Evolutionary conservation across 2,797 vertebrate species (phyloP), one percentile per base, ranked within the genome.

Genomic region (Ispidina picta): DNA sequence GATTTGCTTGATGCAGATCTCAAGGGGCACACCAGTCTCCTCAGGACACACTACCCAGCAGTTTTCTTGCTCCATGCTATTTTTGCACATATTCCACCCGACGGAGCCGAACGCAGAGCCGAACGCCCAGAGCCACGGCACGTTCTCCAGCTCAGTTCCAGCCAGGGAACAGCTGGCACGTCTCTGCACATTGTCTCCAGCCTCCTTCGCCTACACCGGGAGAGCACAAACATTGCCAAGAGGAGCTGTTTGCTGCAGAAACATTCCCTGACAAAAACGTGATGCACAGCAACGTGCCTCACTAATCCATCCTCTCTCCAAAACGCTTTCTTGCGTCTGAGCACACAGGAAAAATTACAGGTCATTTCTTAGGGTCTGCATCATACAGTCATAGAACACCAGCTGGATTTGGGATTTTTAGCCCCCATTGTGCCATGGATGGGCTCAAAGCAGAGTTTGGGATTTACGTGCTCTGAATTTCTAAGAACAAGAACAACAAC

Each of bases 11-110:
- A 77, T 18, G 48, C 46, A 59, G 54, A 68, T n/a, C 15, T 43
- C 41, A 54, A 84, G 68, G 0, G 3, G 83, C 10, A 3, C 41
- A 64, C 7, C 81, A 76, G 54, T 7, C 5, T 77, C 58, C 60
- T 58, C 0, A 0, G 43, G 51, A 87, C 44, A 60, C 0, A 0
- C 12, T 31, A 54, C 69, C 44, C 44, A 29, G 44, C n/a, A 86
- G 48, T 23, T 86, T 62, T 60, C 83, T 48, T 48, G 6, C 25
- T 59, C 35, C 4, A 0, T 13, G 28, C 86, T 82, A 56, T 54
- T 93, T 90, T 49, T 88, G 41, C 33, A 31, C 23, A 17, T 20
- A 44, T 10, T 80, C 74, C 39, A 80, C 29, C 56, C 66, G 75
- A 60, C 21, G 4, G 71, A 84, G 78, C 29, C 3, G 14, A 88